Evolutionary conservation across 2,888 invertebrate genomes (phyloP), one percentile per base, ranked within the genome.

Genomic region (Melangyna quadrimaculata): DNA sequence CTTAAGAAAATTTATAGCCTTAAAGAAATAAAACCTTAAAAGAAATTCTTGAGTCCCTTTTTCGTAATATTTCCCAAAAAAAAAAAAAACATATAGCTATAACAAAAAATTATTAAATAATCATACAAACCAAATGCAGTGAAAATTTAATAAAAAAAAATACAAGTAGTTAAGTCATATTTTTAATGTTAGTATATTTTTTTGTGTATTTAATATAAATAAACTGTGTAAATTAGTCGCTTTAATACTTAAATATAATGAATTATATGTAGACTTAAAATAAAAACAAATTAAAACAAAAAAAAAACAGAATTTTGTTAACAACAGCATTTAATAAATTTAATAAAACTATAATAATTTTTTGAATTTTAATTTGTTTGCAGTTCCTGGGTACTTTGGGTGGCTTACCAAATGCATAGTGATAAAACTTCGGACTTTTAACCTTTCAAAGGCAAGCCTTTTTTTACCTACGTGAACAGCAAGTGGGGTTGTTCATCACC

Each of bases 301-400:
- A n/a, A n/a, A n/a, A n/a, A n/a, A n/a, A n/a, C n/a, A n/a, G 0
- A 40, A 40, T 61, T 61, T 61, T 61, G 59, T 61, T 61, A 61
- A 40, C n/a, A 14, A 61, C 14, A 61, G 22, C 59, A 61, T 61
- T 61, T 61, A 61, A 17, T 14, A 53, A 12, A 29, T 24, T 37
- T 24, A 61, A 61, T 61, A 61, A 61, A 61, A 61, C 14, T 5
- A 37, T 37, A 61, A 14, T n/a, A 61, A 37, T 61, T 61, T 57
- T 19, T 61, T 37, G 35, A 35, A n/a, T n/a, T n/a, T n/a, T n/a
- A n/a, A n/a, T 4, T 27, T n/a, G n/a, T n/a, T n/a, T n/a, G n/a
- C n/a, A n/a, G n/a, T n/a, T n/a, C n/a, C n/a, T n/a, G n/a, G n/a
- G n/a, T n/a, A n/a, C n/a, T n/a, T n/a, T n/a, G n/a, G n/a, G n/a